Evolutionary conservation across 2,797 vertebrate genomes (phyloP).

Genomic region (Pantherophis vulpinus): DNA sequence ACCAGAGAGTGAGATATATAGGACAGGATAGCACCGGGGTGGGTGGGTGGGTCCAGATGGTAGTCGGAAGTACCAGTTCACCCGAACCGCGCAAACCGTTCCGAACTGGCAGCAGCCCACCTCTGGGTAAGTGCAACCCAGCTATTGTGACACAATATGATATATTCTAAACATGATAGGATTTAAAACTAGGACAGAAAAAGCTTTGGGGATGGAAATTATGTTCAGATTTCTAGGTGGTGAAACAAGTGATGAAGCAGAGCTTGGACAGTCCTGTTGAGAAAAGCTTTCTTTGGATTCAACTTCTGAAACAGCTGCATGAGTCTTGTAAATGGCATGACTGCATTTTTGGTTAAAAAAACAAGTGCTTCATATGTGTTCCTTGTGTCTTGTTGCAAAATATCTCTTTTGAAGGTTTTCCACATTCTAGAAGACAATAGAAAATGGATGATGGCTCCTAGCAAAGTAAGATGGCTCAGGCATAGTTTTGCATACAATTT

Average conservation of each 20-base stretch:
- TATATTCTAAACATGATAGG: not conserved
- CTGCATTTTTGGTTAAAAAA: not conserved
- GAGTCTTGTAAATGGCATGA: not conserved
- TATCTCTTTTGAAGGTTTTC: not conserved
- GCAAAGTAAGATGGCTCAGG: not conserved
- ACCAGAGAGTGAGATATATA: too few relatives aligned
- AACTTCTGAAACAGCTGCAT: not conserved
- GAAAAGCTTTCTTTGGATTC: not conserved
- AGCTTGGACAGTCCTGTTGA: not conserved
- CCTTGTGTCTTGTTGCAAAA: not conserved
- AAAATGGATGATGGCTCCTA: not conserved
- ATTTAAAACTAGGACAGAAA: not conserved
- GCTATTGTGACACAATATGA: not conserved
- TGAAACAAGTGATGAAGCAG: not conserved
- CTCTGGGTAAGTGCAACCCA: not conserved
- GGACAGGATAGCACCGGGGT: too few relatives aligned
- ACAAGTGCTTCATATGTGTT: not conserved
- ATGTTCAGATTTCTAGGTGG: not conserved
- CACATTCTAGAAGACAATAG: not conserved
- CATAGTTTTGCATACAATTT: not conserved
- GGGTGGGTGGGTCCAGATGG: too few relatives aligned
- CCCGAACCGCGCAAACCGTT: accelerated
- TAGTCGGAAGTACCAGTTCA: too few relatives aligned
- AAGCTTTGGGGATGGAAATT: not conserved
- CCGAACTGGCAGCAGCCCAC: too few relatives aligned